Percentiles rank a stretch among this genome's conserved stretches.
Conservation (phyloP, 2,797 vertebrate genomes). For the Arrhamphus sclerolepis region DNA sequence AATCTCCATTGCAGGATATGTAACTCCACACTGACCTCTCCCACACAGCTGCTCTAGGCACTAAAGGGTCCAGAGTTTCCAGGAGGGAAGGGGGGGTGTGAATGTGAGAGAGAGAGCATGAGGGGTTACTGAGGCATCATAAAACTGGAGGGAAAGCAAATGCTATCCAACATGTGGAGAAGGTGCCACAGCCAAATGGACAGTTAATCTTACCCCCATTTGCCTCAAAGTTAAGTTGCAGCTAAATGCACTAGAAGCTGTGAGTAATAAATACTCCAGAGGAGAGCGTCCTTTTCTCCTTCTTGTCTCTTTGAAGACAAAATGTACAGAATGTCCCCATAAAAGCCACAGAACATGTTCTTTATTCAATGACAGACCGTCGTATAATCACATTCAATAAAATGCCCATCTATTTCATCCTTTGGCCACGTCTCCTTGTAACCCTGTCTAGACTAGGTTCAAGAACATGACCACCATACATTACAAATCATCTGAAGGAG, state of each 20-base stretch:
- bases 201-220: slow-evolving; percentile 70
- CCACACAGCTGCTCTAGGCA: slow-evolving; percentile 67
- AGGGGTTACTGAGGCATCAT: slow-evolving; percentile 61
- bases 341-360: slow-evolving; percentile 45
- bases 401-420: slow-evolving; percentile 48
- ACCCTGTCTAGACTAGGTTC: slow-evolving; percentile 69
- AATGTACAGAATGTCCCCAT: slow-evolving; percentile 30
- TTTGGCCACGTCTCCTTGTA: slow-evolving; percentile 50
- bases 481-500: slow-evolving; percentile 77
- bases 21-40: slow-evolving; percentile 58
- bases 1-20: slow-evolving; percentile 25
- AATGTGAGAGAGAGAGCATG: slow-evolving; percentile 37
- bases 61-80: slow-evolving; percentile 38
- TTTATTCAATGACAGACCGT: slow-evolving; percentile 52
- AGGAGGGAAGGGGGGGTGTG: slow-evolving; percentile 32
- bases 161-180: slow-evolving; percentile 53
- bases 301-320: slow-evolving; percentile 6
- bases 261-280: slow-evolving; percentile 12
- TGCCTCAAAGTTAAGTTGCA: slow-evolving; percentile 58
- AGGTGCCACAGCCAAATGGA: slow-evolving; percentile 71
- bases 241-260: slow-evolving; percentile 36
- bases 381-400: slow-evolving; percentile 58
- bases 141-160: slow-evolving; percentile 67
- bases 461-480: slow-evolving; percentile 59
- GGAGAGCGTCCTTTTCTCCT: no score